Percentiles rank a stretch among this genome's conserved stretches.
These are phyloP conservation scores for Egretta garzetta DNA, from an alignment of 2,113 vertebrate genomes.

Conservation along the genomic window DNA sequence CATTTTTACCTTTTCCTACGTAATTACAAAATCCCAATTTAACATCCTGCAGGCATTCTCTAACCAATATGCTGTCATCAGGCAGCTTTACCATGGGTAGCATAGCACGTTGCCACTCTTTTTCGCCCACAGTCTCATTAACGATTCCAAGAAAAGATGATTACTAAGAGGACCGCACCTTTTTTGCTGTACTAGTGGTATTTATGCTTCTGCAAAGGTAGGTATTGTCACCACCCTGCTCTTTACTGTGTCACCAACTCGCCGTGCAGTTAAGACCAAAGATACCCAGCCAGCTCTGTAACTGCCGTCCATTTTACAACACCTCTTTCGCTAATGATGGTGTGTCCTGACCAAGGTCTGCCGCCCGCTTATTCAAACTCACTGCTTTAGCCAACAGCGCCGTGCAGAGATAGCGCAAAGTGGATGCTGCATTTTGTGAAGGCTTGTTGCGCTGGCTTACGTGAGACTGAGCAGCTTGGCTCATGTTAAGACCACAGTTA, in stretches of 20 bases:
- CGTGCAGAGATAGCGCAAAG: accelerated
- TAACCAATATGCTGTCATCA: background rate
- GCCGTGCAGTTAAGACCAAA: background rate
- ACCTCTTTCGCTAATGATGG: accelerated
- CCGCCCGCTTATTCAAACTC: background rate
- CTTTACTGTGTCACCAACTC: background rate
- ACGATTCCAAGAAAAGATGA: accelerated
- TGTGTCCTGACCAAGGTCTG: background rate
- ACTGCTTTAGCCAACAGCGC: background rate
- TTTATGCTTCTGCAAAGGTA: background rate
- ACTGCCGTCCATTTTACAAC: accelerated
- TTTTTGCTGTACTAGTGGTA: background rate
- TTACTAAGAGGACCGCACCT: background rate
- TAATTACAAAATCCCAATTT: background rate
- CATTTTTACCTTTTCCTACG: background rate
- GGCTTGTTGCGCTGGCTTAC: background rate
- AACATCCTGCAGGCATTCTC: background rate
- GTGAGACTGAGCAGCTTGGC: background rate
- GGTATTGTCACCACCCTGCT: background rate
- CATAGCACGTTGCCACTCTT: accelerated
- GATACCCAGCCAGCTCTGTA: accelerated
- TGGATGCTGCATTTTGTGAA: background rate
- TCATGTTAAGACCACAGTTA: background rate
- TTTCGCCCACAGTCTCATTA: background rate
- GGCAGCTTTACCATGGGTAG: background rate